These are phyloP conservation scores for Hyaena hyaena DNA, from an alignment of 2,113 vertebrate genomes.

Conservation along the genomic window DNA sequence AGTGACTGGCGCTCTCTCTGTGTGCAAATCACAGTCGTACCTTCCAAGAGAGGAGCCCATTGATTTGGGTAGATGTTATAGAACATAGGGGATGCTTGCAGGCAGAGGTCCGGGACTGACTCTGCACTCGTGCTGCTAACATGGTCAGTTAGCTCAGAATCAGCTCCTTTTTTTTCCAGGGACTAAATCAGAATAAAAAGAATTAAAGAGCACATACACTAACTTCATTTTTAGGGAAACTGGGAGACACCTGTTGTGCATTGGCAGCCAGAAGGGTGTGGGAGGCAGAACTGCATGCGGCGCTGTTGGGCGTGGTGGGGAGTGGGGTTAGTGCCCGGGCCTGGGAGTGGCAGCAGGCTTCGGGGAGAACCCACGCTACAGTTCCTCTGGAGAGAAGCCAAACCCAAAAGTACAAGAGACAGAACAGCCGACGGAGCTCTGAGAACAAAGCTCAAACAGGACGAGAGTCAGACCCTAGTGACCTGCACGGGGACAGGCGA, in stretches of 20 bases:
- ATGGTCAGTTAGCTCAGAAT: not conserved
- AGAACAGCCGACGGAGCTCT: not conserved
- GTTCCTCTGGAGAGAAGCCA: not conserved
- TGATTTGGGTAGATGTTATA: not conserved
- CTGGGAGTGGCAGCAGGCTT: not conserved
- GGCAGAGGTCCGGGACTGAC: not conserved
- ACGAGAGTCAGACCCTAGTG: not conserved
- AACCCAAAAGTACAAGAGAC: not conserved
- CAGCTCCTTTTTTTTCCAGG: not conserved
- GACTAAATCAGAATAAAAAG: not conserved
- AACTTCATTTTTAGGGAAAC: not conserved
- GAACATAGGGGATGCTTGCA: not conserved
- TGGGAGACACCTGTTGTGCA: not conserved
- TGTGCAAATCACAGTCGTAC: not conserved
- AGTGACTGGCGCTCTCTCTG: not conserved
- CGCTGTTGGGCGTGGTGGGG: too few relatives aligned
- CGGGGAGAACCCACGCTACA: not conserved
- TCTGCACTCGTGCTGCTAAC: not conserved
- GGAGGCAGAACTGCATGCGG: not conserved
- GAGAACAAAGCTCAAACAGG: not conserved
- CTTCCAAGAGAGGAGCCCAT: not conserved
- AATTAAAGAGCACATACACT: not conserved
- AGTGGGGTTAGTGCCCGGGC: not conserved
- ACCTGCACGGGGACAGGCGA: not conserved
- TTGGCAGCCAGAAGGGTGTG: not conserved